phyloP scores from a whole-genome alignment of 2,888 invertebrate genomes.

The Cenopis cana region DNA sequence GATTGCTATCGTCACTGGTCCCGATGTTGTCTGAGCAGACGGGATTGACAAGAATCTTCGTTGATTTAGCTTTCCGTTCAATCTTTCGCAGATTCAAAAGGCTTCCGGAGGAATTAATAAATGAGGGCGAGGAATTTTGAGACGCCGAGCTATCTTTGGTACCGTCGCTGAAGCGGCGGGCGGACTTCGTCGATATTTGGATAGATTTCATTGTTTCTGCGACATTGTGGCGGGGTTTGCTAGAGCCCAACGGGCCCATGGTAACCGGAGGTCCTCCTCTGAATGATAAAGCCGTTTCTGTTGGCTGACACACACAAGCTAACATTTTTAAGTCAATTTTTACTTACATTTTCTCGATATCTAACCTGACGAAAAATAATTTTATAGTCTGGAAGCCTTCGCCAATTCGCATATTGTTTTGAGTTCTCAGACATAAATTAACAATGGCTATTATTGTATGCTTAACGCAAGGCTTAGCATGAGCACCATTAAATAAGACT shows the following conservation, averaged over 20 bases:
- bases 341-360: constrained; percentile 69
- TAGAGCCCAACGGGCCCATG: constrained; percentile 82
- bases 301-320: constrained; percentile 88
- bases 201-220: constrained; percentile 70
- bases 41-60: constrained; percentile 81
- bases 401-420: not conserved
- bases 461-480: constrained; percentile 25
- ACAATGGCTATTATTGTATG: constrained; percentile 17
- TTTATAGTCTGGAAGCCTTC: constrained; percentile 43
- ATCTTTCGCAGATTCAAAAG: constrained; percentile 77
- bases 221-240: constrained; percentile 71
- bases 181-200: constrained; percentile 65
- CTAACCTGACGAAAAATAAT: constrained; percentile 15
- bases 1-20: constrained; percentile 77
- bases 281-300: constrained; percentile 83
- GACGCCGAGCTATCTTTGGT: constrained; percentile 67
- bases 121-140: constrained; percentile 68
- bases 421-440: constrained; percentile 8
- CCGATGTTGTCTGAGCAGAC: constrained; percentile 75
- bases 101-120: constrained; percentile 68
- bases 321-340: constrained; percentile 83
- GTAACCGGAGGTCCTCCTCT: constrained; percentile 82
- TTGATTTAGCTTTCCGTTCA: constrained; percentile 78
- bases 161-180: constrained; percentile 65
- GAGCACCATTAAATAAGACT: constrained; percentile 46